Base-by-base conservation (phyloP, 2,797 vertebrate species). In the Enteromius mattozi region DNA sequence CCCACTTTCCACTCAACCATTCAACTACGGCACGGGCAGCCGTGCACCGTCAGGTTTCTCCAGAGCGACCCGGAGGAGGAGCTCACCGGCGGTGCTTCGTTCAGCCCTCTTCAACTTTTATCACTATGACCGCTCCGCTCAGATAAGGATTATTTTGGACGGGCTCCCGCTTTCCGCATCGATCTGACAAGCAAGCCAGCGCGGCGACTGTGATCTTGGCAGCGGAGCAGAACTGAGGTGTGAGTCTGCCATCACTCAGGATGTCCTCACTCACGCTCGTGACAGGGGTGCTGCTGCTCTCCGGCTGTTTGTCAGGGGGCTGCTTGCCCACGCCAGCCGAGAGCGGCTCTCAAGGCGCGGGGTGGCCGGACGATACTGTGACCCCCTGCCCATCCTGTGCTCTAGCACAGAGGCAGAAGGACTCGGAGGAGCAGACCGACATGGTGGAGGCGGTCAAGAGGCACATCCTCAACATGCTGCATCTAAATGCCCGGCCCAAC, bases 361-460 rank as follows among this genome's bases (percentile, higher is more conserved):
- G 66, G 71, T 80, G n/a, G 81, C 78, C 40, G n/a, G 77, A 72
- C 91, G 94, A 86, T 93, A 91, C 89, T 85, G 92, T 80, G 92
- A 92, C 94, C 19, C 92, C 91, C 87, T 99, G 98, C 81, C 96
- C 96, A 4, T 97, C 97, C 69, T 99, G 97, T 79, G 95, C 94
- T 84, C 91, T 97, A 61, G 89, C 96, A 88, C 95, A 94, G 87
- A 92, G 97, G 89, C 95, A 94, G 72, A 96, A 91, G 91, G 96
- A 97, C 91, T 93, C 90, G 89, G 84, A 95, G 87, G n/a, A 78
- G 90, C 91, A 97, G 92, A 94, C 90, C 10, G 96, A 98, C 92
- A 97, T 99, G 96, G 97, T 98, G 91, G 97, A 99, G 92, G 98
- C 97, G 17, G 97, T 99, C 78, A 99, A 99, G 92, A 96, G 93